Evolutionary conservation across 2,797 vertebrate genomes (phyloP).

Genomic region (Gymnoscopelus braueri): DNA sequence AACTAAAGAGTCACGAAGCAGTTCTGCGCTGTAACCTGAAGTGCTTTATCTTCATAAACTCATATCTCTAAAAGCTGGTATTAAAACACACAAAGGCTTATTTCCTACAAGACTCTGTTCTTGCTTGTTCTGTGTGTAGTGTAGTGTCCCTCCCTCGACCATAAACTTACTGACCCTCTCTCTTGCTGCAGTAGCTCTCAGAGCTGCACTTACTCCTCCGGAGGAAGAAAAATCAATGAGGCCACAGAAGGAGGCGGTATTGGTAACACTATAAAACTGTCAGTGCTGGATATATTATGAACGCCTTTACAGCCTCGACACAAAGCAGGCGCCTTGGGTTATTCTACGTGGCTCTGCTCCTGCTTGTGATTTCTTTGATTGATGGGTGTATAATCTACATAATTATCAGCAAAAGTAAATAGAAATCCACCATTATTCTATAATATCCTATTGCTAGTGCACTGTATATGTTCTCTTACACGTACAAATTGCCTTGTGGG

Average conservation of each 20-base stretch:
- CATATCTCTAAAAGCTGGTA: conserved; percentile 30
- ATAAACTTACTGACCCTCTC: conserved; percentile 73
- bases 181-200: conserved; percentile 63
- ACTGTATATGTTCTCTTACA: too few relatives aligned
- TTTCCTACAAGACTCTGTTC: conserved; percentile 37
- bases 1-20: not conserved
- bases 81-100: conserved; percentile 19
- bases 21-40: conserved; percentile 8
- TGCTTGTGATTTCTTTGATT: too few relatives aligned
- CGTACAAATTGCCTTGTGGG: too few relatives aligned
- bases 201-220: conserved; percentile 65
- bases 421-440: too few relatives aligned
- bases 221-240: conserved; percentile 72
- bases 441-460: too few relatives aligned
- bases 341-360: not conserved
- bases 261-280: conserved; percentile 63
- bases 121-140: not conserved
- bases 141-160: conserved; percentile 11
- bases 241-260: conserved; percentile 56
- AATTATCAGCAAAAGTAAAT: too few relatives aligned
- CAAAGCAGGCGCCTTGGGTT: conserved; percentile 1
- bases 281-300: conserved; percentile 50
- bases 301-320: conserved; percentile 2
- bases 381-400: too few relatives aligned
- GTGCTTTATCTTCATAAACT: conserved; percentile 5